These are phyloP conservation scores for Drosophila nikananu DNA, from an alignment of 1,140 invertebrate genomes.

Conservation along the genomic window DNA sequence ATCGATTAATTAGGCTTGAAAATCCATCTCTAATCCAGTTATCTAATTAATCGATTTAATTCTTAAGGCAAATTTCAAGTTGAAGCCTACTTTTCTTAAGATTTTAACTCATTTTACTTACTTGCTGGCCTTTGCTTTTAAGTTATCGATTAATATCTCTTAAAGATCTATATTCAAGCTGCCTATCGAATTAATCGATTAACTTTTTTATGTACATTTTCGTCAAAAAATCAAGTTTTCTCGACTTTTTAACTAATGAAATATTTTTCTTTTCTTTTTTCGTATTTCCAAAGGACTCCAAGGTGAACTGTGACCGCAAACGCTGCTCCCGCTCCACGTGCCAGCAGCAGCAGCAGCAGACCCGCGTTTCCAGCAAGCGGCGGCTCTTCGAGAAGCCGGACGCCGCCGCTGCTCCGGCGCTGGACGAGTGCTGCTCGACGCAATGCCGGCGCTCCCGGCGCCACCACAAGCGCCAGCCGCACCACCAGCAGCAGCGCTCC, in stretches of 20 bases:
- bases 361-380: constrained; percentile 82
- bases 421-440: constrained; percentile 87
- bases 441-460: constrained; percentile 86
- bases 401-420: constrained; percentile 64
- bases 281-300: constrained; percentile 89
- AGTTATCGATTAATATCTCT: neutral
- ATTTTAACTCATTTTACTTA: no score
- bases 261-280: constrained; percentile 50
- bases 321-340: constrained; percentile 91
- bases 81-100: neutral
- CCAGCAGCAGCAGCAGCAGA: constrained; percentile 86
- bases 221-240: neutral
- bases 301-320: constrained; percentile 91
- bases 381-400: constrained; percentile 81
- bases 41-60: neutral
- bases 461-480: constrained; percentile 84
- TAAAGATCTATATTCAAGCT: neutral
- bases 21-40: neutral
- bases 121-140: no score
- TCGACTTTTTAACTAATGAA: constrained; percentile 31
- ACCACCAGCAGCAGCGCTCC: constrained; percentile 62
- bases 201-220: neutral
- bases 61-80: neutral
- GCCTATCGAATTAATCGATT: neutral
- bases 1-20: neutral